phyloP scores from a whole-genome alignment of 2,888 invertebrate species.

The Plusia festucae region DNA sequence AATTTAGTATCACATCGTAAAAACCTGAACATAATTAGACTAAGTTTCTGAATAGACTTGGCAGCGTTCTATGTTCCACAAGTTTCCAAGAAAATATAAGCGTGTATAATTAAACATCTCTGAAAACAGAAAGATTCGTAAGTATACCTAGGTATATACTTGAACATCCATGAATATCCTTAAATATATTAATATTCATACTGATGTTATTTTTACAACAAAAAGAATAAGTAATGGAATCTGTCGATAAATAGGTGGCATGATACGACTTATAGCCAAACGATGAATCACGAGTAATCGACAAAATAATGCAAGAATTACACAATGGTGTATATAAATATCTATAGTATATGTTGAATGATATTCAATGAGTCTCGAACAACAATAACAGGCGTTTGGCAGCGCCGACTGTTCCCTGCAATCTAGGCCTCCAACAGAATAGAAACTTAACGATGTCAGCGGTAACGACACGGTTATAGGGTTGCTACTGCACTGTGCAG shows the following conservation, averaged over 20 bases:
- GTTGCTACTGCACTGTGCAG: constrained; percentile 24
- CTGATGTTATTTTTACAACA: too few species aligned
- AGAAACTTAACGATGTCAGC: constrained; percentile 60
- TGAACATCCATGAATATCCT: too few species aligned
- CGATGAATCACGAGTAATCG: constrained; percentile 6
- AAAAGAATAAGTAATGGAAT: background rate
- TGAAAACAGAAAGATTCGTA: background rate
- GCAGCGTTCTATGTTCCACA: too few species aligned
- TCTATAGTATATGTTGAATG: constrained; percentile 25
- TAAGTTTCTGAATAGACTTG: background rate
- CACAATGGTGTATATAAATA: constrained; percentile 40
- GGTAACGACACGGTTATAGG: constrained; percentile 32
- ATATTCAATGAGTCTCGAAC: constrained; percentile 41
- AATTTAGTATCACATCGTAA: background rate
- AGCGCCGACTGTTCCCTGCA: constrained; percentile 24
- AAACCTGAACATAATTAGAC: background rate
- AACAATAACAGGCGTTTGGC: constrained; percentile 54
- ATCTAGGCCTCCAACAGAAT: constrained; percentile 53
- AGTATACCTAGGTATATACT: too few species aligned
- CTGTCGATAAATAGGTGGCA: background rate
- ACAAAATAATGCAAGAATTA: constrained; percentile 10
- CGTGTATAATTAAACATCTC: background rate
- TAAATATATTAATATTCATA: too few species aligned
- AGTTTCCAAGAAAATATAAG: background rate
- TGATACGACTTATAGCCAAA: background rate